Conservation (phyloP, 2,888 invertebrate genomes). For the Andrena praecox region DNA sequence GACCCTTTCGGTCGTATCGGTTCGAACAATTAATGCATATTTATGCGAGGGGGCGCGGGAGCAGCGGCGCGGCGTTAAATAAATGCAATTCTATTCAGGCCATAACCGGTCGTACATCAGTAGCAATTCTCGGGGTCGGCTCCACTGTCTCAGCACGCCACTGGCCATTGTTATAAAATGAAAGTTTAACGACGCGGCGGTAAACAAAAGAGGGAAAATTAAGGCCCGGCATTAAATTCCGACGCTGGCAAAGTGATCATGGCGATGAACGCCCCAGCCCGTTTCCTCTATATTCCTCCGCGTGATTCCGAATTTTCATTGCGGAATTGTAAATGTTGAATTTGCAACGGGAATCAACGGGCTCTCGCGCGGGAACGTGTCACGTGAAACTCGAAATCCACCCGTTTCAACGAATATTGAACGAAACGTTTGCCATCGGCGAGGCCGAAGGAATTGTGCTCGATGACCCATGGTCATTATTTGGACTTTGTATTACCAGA, state of each 20-base stretch:
- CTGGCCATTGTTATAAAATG: conserved; percentile 54
- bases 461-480: too few species aligned
- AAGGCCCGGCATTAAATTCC: conserved; percentile 49
- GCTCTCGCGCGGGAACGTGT: not conserved
- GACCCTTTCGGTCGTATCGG: conserved; percentile 4
- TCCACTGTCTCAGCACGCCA: conserved; percentile 11
- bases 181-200: conserved; percentile 61
- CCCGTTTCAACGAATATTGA: not conserved
- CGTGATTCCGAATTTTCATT: conserved; percentile 23
- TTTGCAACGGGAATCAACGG: conserved; percentile 5
- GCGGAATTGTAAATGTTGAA: conserved; percentile 30
- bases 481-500: too few species aligned
- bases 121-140: conserved; percentile 35
- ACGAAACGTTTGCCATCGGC: not conserved
- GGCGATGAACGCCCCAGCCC: conserved; percentile 21
- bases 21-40: conserved; percentile 54
- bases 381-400: conserved; percentile 1
- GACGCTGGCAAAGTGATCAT: conserved; percentile 42
- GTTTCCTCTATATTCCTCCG: not conserved
- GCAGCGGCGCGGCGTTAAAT: conserved; percentile 46
- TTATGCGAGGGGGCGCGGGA: conserved; percentile 10
- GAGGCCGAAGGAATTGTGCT: too few species aligned
- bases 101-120: conserved; percentile 40
- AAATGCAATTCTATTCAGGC: conserved; percentile 58
- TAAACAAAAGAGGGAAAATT: conserved; percentile 53